Base-by-base conservation (phyloP, 2,888 invertebrate species). In the Allophyes oxyacanthae region DNA sequence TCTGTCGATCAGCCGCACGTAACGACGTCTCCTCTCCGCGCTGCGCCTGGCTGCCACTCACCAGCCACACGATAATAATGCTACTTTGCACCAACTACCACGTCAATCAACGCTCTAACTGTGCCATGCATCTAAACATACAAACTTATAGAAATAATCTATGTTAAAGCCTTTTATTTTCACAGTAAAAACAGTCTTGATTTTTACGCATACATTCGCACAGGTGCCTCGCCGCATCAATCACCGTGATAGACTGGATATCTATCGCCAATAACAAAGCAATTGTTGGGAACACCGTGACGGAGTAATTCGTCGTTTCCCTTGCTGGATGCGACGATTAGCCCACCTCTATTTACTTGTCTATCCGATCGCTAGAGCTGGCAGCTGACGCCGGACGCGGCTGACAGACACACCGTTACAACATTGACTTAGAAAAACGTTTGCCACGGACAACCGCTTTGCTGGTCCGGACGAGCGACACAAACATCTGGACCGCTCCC, bases 271-370 rank as follows among this genome's bases (percentile, higher is more conserved):
- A 87, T 83, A 88, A 90, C 91, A 91, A 91, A 88, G 89, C 91
- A 88, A 92, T 91, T 84, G 92, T 84, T 91, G 86, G 88, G 81
- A 85, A 81, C 79, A 79, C 81, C 82, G 90, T 92, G 92, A 93
- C 91, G 85, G 78, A 84, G 91, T 94, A 94, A 93, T 93, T 91
- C 92, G 88, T 88, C 86, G 91, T 94, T 94, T 93, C 93, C 93
- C 91, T 90, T 86, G 75, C 86, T 86, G 82, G 88, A 87, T 86
- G 89, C 91, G 92, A 92, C 93, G 92, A 93, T 94, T 94, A 93
- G 88, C 84, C 85, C 78, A 85, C 86, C 89, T 90, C 93, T 91
- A 94, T 94, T 94, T 94, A 92, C 87, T 92, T 93, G 93, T 94
- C 93, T 86, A 86, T 91, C 91, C 79, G 80, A 78, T 80, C 75